A percentile compares a stretch with the other conserved stretches of the same genome.
These are phyloP conservation scores for Pasiphila rectangulata DNA, from an alignment of 2,888 invertebrate genomes.

Conservation along the genomic window DNA sequence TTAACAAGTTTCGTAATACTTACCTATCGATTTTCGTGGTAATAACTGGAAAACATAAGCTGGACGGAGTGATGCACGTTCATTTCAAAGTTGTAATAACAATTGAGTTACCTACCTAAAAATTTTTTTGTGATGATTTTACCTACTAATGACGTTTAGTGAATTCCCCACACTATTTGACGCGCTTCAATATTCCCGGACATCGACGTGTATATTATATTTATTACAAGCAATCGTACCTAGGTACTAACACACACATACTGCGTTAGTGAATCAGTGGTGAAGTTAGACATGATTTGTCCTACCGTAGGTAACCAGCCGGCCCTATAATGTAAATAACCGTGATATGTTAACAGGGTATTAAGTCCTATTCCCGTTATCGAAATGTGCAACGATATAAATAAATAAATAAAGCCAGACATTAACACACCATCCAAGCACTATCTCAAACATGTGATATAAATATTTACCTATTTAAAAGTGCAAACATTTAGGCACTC, in stretches of 20 bases:
- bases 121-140: neutral
- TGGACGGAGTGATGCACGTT: too few species aligned
- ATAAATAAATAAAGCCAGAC: too few species aligned
- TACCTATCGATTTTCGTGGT: too few species aligned
- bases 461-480: too few species aligned
- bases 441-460: too few species aligned
- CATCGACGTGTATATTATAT: conserved; percentile 1
- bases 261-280: neutral
- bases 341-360: neutral
- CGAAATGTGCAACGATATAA: too few species aligned
- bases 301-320: neutral
- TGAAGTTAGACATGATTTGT: conserved; percentile 1
- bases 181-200: too few species aligned
- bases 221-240: neutral
- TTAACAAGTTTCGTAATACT: too few species aligned
- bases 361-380: too few species aligned
- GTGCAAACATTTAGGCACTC: too few species aligned
- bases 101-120: neutral
- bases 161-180: conserved; percentile 4
- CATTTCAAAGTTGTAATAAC: conserved; percentile 9
- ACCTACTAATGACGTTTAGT: conserved; percentile 3
- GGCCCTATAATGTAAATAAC: neutral
- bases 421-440: too few species aligned
- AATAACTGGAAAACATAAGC: too few species aligned
- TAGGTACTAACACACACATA: neutral